Evolutionary conservation across 2,113 vertebrate genomes (phyloP).

Genomic region (Pseudopipra pipra): DNA sequence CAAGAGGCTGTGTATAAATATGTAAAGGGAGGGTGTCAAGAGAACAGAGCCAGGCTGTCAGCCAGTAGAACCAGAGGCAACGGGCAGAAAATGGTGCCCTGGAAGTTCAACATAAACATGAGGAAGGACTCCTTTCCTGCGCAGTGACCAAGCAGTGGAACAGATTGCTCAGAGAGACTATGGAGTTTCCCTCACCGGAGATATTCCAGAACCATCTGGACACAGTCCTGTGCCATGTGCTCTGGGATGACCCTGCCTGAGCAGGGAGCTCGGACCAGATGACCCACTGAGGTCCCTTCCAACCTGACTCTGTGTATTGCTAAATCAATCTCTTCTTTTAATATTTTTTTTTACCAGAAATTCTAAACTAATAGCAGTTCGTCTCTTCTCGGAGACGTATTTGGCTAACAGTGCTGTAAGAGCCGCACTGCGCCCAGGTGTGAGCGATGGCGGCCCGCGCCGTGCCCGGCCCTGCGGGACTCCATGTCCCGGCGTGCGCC

Average conservation of each 20-base stretch:
- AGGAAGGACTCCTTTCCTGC: not conserved
- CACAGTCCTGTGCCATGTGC: not conserved
- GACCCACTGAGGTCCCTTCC: not conserved
- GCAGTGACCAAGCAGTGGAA: not conserved
- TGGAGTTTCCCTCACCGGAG: not conserved
- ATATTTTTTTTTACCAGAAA: not conserved
- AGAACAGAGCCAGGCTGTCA: not conserved
- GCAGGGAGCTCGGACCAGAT: not conserved
- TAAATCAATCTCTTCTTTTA: not conserved
- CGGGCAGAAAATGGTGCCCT: not conserved
- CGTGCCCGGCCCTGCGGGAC: not conserved
- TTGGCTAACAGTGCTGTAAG: rapidly evolving
- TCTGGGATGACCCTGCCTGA: not conserved
- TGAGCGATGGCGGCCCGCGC: rapidly evolving
- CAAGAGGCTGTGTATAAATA: no score
- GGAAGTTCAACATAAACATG: not conserved
- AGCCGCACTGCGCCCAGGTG: rapidly evolving
- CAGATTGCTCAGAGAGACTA: not conserved
- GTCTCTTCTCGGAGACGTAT: rapidly evolving
- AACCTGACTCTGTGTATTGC: not conserved
- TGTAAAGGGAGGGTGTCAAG: no score
- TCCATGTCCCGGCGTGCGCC: not conserved
- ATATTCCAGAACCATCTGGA: not conserved
- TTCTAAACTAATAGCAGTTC: not conserved
- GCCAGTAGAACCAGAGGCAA: not conserved